These are phyloP conservation scores for Margarornis squamiger DNA, from an alignment of 2,797 vertebrate species.

Conservation along the genomic window DNA sequence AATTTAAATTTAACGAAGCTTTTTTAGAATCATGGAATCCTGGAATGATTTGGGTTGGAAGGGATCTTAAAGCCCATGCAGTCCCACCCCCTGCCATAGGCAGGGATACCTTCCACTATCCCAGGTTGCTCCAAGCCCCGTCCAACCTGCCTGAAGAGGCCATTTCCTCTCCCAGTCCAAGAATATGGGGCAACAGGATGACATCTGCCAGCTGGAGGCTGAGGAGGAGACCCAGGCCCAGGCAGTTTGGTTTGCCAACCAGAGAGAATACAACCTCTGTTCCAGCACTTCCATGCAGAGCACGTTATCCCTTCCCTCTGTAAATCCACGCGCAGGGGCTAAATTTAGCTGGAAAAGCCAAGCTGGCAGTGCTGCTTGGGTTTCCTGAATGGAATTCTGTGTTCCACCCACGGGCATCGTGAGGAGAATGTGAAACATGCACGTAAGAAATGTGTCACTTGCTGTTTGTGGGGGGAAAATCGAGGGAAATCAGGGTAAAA, in stretches of 20 bases:
- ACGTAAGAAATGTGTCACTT: neutral
- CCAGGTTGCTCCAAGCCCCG: neutral
- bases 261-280: neutral
- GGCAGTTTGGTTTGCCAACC: neutral
- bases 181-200: neutral
- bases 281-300: neutral
- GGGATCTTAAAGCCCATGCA: neutral
- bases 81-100: neutral
- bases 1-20: neutral
- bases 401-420: neutral
- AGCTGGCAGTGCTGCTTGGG: neutral
- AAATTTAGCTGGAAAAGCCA: neutral
- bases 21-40: neutral
- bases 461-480: neutral
- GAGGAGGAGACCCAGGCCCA: neutral
- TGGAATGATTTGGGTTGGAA: neutral
- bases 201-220: neutral
- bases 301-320: neutral
- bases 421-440: neutral
- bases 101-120: neutral
- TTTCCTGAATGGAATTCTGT: neutral
- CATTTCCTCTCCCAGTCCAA: neutral
- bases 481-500: neutral
- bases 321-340: rapidly evolving
- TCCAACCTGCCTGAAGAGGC: neutral